These are phyloP conservation scores for Eulithis prunata DNA, from an alignment of 2,888 invertebrate species.

Conservation along the genomic window DNA sequence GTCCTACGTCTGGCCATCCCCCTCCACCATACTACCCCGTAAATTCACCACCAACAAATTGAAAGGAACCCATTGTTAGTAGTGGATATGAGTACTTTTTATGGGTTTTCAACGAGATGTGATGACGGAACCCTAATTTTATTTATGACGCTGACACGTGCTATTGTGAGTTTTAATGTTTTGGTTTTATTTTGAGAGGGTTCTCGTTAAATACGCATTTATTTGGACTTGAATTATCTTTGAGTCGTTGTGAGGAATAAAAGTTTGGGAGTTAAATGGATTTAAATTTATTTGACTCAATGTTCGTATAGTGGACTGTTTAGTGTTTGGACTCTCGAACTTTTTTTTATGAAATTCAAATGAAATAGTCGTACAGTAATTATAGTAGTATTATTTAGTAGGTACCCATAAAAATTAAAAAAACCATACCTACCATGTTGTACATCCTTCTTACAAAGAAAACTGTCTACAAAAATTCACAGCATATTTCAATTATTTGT, in stretches of 20 bases:
- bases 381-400: too few relatives aligned
- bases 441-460: too few relatives aligned
- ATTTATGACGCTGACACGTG: slow-evolving; percentile 74
- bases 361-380: too few relatives aligned
- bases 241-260: slow-evolving; percentile 15
- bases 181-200: slow-evolving; percentile 41
- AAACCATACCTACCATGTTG: too few relatives aligned
- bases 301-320: too few relatives aligned
- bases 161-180: slow-evolving; percentile 49
- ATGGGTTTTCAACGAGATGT: slow-evolving; percentile 56
- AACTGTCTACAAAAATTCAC: too few relatives aligned
- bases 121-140: slow-evolving; percentile 70
- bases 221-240: slow-evolving; percentile 26
- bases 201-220: slow-evolving; percentile 30
- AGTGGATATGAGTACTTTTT: slow-evolving; percentile 53
- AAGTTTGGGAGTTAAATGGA: slow-evolving; percentile 9
- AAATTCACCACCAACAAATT: slow-evolving; percentile 69
- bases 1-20: slow-evolving; percentile 63
- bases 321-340: too few relatives aligned
- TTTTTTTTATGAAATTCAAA: too few relatives aligned
- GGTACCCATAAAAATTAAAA: too few relatives aligned
- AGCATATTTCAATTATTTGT: too few relatives aligned
- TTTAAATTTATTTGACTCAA: slow-evolving; percentile 8
- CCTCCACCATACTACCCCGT: slow-evolving; percentile 48
- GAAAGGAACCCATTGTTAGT: slow-evolving; percentile 59